Evolutionary conservation across 2,888 invertebrate species (phyloP).

Genomic region (Pachymerium ferrugineum): DNA sequence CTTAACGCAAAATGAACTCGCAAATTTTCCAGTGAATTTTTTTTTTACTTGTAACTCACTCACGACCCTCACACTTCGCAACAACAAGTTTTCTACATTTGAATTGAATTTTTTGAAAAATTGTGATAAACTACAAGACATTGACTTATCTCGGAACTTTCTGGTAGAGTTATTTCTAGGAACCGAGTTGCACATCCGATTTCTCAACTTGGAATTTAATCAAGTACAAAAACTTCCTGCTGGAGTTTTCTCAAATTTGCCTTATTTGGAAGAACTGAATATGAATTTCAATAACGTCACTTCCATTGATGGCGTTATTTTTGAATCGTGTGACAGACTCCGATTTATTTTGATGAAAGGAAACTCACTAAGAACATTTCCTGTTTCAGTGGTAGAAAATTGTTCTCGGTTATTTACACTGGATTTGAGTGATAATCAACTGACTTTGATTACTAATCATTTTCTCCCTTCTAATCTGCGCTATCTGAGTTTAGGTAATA

Average conservation of each 20-base stretch:
- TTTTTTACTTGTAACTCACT: background rate
- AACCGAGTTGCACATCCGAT: background rate
- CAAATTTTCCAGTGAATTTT: background rate
- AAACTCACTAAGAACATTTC: background rate
- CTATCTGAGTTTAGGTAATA: background rate
- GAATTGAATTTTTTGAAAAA: background rate
- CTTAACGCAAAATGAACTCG: background rate
- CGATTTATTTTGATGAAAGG: background rate
- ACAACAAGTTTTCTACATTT: background rate
- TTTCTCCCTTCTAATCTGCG: background rate
- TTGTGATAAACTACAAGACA: background rate
- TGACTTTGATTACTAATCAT: background rate
- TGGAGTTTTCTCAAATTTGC: slow-evolving; percentile 37
- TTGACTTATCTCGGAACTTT: background rate
- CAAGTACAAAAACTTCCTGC: slow-evolving; percentile 36
- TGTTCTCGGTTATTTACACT: slow-evolving; percentile 3
- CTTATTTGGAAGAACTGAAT: slow-evolving; percentile 37
- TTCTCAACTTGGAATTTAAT: slow-evolving; percentile 37
- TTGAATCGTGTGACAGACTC: background rate
- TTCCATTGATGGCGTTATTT: background rate
- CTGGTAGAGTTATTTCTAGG: background rate
- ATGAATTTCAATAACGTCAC: slow-evolving; percentile 37
- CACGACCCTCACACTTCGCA: background rate
- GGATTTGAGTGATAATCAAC: background rate
- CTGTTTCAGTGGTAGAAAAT: background rate